phyloP scores from a whole-genome alignment of 2,888 invertebrate genomes.

The Morpho helenor region DNA sequence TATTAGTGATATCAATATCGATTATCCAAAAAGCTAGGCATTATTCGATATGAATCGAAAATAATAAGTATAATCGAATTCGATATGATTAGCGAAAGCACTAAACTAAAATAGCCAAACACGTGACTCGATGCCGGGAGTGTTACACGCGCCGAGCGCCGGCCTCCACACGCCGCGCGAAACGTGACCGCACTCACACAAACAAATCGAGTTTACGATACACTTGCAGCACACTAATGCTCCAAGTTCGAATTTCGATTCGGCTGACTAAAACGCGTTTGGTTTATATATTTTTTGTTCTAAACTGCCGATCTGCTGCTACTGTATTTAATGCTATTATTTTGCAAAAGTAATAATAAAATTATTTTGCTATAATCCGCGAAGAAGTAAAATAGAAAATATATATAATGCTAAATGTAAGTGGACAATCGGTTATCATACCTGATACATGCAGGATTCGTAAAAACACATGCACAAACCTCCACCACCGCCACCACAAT shows the following conservation, averaged over 20 bases:
- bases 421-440: no score
- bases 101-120: conserved; percentile 50
- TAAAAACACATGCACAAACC: no score
- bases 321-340: no score
- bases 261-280: conserved; percentile 15
- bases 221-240: conserved; percentile 30
- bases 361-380: no score
- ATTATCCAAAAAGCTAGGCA: conserved; percentile 4
- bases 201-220: conserved; percentile 19
- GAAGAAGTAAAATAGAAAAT: no score
- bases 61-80: conserved; percentile 17
- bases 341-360: no score
- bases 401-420: no score
- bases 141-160: conserved; percentile 42
- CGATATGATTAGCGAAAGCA: conserved; percentile 48
- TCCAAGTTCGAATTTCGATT: conserved; percentile 18
- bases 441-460: no score
- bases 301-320: no score
- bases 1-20: neutral
- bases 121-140: conserved; percentile 33
- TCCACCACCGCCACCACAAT: no score
- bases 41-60: conserved; percentile 33
- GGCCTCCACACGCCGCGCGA: conserved; percentile 63
- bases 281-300: neutral
- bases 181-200: conserved; percentile 62